A percentile compares a stretch with the other conserved stretches of the same genome.
Evolutionary conservation across 1,140 invertebrate genomes (phyloP).

Genomic region (Dendrolimus punctatus): DNA sequence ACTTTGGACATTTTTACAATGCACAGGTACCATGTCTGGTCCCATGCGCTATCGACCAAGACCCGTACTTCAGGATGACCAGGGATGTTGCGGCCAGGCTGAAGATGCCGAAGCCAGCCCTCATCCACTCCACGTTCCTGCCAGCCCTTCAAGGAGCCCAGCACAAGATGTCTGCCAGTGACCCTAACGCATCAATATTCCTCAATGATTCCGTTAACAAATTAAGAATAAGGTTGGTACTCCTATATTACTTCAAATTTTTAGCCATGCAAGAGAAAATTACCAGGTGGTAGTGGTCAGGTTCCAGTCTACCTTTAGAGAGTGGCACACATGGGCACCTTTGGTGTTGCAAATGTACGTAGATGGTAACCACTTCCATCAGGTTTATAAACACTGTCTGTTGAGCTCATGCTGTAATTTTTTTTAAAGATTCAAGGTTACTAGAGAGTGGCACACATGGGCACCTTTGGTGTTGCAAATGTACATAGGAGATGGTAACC

Average conservation of each 20-base stretch:
- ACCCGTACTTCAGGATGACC: slow-evolving; percentile 99
- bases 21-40: slow-evolving; percentile 86
- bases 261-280: too few relatives aligned
- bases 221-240: slow-evolving; percentile 92
- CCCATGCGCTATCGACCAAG: slow-evolving; percentile 99
- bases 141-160: slow-evolving; percentile 96
- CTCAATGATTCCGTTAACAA: slow-evolving; percentile 96
- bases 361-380: too few relatives aligned
- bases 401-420: too few relatives aligned
- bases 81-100: slow-evolving; percentile 95
- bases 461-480: too few relatives aligned
- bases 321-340: too few relatives aligned
- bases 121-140: slow-evolving; percentile 96
- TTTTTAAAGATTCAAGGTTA: too few relatives aligned
- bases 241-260: background rate
- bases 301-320: too few relatives aligned
- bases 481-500: too few relatives aligned
- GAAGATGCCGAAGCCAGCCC: slow-evolving; percentile 91
- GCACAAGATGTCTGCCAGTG: slow-evolving; percentile 98
- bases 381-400: too few relatives aligned
- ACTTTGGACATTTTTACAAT: background rate
- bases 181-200: slow-evolving; percentile 95
- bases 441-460: too few relatives aligned
- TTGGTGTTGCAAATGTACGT: too few relatives aligned
- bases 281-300: too few relatives aligned